A percentile compares a stretch with the other conserved stretches of the same genome.
phyloP scores from a whole-genome alignment of 2,113 vertebrate genomes.

The Tragelaphus strepsiceros region DNA sequence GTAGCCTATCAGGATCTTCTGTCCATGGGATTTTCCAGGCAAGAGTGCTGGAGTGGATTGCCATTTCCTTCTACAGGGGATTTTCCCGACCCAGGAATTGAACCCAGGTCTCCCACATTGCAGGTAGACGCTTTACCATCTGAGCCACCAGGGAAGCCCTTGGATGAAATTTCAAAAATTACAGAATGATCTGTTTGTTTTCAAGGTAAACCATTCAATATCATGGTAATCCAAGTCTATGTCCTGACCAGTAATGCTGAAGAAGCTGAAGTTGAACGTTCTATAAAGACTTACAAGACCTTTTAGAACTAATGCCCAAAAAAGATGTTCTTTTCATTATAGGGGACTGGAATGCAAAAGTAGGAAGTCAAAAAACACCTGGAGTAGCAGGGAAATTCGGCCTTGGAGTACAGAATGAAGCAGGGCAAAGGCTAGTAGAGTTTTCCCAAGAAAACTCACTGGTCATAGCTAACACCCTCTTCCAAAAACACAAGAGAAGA shows the following conservation, averaged over 20 bases:
- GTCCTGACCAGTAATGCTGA: background rate
- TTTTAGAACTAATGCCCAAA: background rate
- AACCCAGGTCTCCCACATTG: too few species aligned
- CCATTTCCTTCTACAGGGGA: too few species aligned
- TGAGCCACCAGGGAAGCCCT: background rate
- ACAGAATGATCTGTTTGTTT: background rate
- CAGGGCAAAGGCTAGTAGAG: background rate
- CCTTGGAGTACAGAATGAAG: background rate
- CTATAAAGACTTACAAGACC: background rate
- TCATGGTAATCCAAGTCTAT: background rate
- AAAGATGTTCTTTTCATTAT: background rate
- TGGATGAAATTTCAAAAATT: background rate
- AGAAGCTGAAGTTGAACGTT: background rate
- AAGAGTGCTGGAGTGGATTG: too few species aligned
- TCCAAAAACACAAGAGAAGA: background rate
- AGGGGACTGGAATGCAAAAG: background rate
- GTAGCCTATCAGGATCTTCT: too few species aligned
- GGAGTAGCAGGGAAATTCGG: background rate
- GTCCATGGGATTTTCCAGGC: too few species aligned
- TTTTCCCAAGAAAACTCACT: background rate
- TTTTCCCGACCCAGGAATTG: too few species aligned
- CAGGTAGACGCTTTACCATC: too few species aligned
- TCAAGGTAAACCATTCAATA: background rate
- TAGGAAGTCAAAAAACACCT: background rate
- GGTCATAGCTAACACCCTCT: background rate